These are phyloP conservation scores for Melanocharis versteri DNA, from an alignment of 2,113 vertebrate genomes.

Conservation along the genomic window DNA sequence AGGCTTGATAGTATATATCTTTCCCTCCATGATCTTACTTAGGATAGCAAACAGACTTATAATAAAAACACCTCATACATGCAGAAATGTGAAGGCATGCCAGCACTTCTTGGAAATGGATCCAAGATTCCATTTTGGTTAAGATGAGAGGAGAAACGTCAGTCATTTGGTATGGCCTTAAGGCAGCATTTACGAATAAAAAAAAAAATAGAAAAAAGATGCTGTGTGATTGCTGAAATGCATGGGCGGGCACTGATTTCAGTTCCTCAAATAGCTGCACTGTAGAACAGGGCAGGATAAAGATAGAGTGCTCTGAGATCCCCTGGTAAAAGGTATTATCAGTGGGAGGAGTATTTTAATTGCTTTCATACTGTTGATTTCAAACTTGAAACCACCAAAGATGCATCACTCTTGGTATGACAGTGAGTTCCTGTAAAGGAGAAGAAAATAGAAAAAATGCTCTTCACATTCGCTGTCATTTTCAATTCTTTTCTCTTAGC, in stretches of 20 bases:
- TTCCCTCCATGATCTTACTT: neutral
- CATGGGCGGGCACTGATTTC: neutral
- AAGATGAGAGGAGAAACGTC: neutral
- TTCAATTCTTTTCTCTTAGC: neutral
- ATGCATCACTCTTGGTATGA: neutral
- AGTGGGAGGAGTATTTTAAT: constrained; percentile 23
- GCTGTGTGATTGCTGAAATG: constrained; percentile 10
- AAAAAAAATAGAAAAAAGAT: neutral
- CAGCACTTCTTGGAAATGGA: neutral
- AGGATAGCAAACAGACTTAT: neutral
- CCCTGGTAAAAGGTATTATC: neutral
- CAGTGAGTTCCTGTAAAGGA: neutral
- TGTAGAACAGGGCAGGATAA: constrained; percentile 13
- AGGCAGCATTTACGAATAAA: neutral
- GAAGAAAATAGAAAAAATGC: neutral
- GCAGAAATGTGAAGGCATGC: neutral
- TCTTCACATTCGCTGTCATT: neutral
- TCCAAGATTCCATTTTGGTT: constrained; percentile 31
- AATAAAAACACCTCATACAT: constrained; percentile 13
- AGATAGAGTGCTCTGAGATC: constrained; percentile 29
- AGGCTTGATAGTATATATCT: neutral
- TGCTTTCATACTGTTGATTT: constrained; percentile 28
- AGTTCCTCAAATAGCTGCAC: constrained; percentile 30
- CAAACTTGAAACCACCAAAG: neutral
- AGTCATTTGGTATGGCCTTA: constrained; percentile 23